Percentiles rank a stretch among this genome's conserved stretches.
These are phyloP conservation scores for Craniophora ligustri DNA, from an alignment of 2,888 invertebrate genomes.

Conservation along the genomic window DNA sequence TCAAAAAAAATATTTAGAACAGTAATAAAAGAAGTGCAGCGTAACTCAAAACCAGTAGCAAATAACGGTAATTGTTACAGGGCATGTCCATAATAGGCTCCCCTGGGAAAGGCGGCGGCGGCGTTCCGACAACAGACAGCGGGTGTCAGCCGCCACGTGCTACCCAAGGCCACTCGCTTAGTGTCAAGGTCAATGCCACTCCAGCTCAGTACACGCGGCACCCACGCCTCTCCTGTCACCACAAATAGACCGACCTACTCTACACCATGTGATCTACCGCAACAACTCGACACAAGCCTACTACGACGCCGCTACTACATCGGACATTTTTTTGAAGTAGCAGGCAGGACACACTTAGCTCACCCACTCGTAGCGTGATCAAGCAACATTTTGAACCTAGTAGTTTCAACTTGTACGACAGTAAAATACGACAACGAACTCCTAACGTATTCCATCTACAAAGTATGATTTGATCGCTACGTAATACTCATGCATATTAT, in stretches of 20 bases:
- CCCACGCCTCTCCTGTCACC: conserved; percentile 88
- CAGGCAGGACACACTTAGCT: conserved; percentile 42
- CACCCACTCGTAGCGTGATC: conserved; percentile 23
- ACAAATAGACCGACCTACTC: conserved; percentile 87
- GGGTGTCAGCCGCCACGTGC: conserved; percentile 89
- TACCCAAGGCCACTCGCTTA: conserved; percentile 89
- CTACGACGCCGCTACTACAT: conserved; percentile 43
- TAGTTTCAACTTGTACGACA: conserved; percentile 11
- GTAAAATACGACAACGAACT: conserved; percentile 15
- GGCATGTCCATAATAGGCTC: conserved; percentile 85
- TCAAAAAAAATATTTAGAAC: neutral
- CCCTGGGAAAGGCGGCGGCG: conserved; percentile 88
- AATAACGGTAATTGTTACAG: conserved; percentile 62
- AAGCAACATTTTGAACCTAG: conserved; percentile 19
- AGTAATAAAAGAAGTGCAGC: neutral
- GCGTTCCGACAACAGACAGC: conserved; percentile 88
- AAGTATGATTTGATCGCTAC: conserved; percentile 28
- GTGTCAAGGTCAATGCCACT: conserved; percentile 89
- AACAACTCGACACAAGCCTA: conserved; percentile 70
- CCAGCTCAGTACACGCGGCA: conserved; percentile 87
- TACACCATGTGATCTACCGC: conserved; percentile 77
- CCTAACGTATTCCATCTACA: conserved; percentile 7
- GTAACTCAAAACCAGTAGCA: conserved; percentile 45
- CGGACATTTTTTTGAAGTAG: conserved; percentile 53
- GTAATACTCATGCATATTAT: conserved; percentile 19